phyloP scores from a whole-genome alignment of 2,888 invertebrate species.

The Stomorhina lunata region DNA sequence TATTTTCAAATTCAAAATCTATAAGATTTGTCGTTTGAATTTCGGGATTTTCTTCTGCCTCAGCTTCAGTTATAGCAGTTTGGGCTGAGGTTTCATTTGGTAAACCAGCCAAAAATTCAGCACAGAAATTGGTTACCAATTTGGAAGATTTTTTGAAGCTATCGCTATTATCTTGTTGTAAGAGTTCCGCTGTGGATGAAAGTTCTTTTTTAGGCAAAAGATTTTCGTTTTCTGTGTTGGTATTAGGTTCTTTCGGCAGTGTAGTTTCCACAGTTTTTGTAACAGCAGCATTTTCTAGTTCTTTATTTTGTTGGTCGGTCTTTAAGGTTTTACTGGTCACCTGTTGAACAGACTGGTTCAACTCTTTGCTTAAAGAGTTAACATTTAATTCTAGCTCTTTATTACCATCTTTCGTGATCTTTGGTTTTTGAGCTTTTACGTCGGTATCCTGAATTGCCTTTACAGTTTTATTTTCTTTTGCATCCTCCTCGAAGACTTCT shows the following conservation, averaged over 20 bases:
- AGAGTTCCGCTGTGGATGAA: too few relatives aligned
- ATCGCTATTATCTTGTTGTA: too few relatives aligned
- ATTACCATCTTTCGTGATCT: neutral
- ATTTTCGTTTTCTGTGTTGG: too few relatives aligned
- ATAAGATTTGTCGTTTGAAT: neutral
- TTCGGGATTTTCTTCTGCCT: neutral
- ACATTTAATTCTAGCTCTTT: neutral
- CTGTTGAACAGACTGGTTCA: too few relatives aligned
- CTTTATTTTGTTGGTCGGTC: too few relatives aligned
- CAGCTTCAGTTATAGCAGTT: neutral
- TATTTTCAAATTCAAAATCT: conserved; percentile 45
- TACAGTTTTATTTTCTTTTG: neutral
- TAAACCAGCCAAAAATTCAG: conserved; percentile 46
- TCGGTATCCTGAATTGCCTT: neutral
- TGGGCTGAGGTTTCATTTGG: conserved; percentile 19
- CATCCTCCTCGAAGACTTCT: neutral
- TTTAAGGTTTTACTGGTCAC: too few relatives aligned
- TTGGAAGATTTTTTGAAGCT: neutral
- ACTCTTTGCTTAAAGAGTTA: too few relatives aligned
- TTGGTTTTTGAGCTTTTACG: neutral
- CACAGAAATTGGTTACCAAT: conserved; percentile 25
- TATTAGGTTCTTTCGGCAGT: too few relatives aligned
- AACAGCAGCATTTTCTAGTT: too few relatives aligned
- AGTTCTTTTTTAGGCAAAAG: too few relatives aligned
- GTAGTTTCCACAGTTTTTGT: too few relatives aligned